Base-by-base conservation (phyloP, 1,140 invertebrate genomes). In the Campoletis sonorensis region DNA sequence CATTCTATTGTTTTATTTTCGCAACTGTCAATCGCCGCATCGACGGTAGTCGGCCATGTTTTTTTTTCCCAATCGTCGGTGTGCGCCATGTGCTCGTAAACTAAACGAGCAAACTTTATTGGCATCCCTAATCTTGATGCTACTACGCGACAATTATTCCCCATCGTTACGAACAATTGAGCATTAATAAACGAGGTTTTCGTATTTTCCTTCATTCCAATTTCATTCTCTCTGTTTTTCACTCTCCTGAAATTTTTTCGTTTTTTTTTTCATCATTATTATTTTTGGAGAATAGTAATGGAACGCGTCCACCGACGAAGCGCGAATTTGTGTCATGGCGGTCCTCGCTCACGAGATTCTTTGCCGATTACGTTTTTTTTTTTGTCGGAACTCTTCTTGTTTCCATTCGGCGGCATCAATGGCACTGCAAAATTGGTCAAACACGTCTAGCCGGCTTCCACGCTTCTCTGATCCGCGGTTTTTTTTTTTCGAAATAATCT, bases 31-130 rank as follows among this genome's bases (percentile, higher is more conserved):
- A 75, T 87, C 84, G 85, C 87, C 84, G 87, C 87, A 88, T 86
- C 81, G 49, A 85, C 82, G 84, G 82, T 87, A 87, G 86, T 87
- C 88, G 77, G 80, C 80, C 89, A 90, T 91, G 86, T 89, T 88
- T 84, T 80, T 30, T 78, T 54, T 67, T 33, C 40, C 51, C 30
- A 21, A 70, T 70, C 67, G 27, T 26, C 61, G 61, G 61, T 64
- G 79, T 85, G 84, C 85, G 89, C 91, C 91, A 92, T 92, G 91
- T 92, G 91, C 90, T 92, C 88, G 75, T 80, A 30, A 49, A 72
- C 13, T 33, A 30, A 13, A 15, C 67, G 61, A 64, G 61, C 61
- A 64, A 64, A 64, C 21, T 26, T 26, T 64, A 23, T 64, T 26
- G 11, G 61, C 23, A 26, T 64, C 61, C 13, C 61, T 54, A 54